These are phyloP conservation scores for Aplodontia rufa DNA, from an alignment of 2,113 vertebrate species.

Conservation along the genomic window DNA sequence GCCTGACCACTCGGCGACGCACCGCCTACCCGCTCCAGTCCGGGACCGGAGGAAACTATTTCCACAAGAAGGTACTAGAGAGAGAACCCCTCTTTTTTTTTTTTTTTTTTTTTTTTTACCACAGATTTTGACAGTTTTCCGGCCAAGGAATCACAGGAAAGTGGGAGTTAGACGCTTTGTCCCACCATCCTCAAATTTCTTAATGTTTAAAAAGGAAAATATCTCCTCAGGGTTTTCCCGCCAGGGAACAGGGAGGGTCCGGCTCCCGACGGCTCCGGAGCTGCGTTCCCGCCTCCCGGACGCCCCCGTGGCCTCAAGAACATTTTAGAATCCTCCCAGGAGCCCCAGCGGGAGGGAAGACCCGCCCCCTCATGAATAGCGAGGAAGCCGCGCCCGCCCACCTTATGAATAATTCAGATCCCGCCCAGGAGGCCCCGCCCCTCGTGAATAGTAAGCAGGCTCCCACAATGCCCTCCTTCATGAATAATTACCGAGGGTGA, in stretches of 20 bases:
- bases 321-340: neutral
- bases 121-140: conserved; percentile 69
- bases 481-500: neutral
- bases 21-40: neutral
- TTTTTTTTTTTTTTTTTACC: no score
- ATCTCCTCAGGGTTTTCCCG: neutral
- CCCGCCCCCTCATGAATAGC: conserved; percentile 60
- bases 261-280: neutral
- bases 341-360: conserved; percentile 58
- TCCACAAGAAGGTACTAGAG: neutral
- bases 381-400: neutral
- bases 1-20: neutral
- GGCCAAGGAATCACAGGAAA: conserved; percentile 45
- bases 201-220: neutral
- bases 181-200: conserved; percentile 51
- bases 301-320: neutral
- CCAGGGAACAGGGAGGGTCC: fast-evolving
- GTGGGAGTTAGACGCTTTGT: conserved; percentile 37
- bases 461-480: neutral
- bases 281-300: neutral
- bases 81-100: neutral
- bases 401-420: neutral
- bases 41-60: neutral
- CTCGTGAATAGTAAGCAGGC: neutral
- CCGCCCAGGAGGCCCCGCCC: neutral